A percentile compares a stretch with the other conserved stretches of the same genome.
These are phyloP conservation scores for Petrocephalus microphthalmus DNA, from an alignment of 2,113 vertebrate genomes.

Conservation along the genomic window DNA sequence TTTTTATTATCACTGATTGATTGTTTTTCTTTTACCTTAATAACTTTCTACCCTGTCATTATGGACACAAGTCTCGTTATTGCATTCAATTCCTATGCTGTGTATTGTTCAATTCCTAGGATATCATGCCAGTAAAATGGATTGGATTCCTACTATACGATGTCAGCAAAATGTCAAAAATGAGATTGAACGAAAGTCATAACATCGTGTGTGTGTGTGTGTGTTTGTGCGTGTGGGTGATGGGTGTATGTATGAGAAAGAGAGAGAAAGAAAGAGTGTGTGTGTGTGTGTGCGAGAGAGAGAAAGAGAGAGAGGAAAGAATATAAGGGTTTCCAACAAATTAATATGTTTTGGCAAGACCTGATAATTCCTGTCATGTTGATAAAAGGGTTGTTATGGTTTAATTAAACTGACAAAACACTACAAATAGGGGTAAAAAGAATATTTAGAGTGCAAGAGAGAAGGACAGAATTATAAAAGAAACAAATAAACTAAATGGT, in stretches of 20 bases:
- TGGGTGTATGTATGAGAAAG: neutral
- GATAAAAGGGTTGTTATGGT: neutral
- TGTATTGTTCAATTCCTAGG: neutral
- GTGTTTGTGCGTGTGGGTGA: neutral
- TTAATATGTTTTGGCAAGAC: neutral
- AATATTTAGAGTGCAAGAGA: neutral
- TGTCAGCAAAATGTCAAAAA: neutral
- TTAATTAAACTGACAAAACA: neutral
- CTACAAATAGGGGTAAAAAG: neutral
- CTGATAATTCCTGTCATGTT: neutral
- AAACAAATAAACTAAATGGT: neutral
- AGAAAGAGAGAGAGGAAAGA: slow-evolving; percentile 29
- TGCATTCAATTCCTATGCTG: neutral
- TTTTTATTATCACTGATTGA: neutral
- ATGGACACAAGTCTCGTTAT: neutral
- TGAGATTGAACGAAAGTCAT: neutral
- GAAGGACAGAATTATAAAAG: neutral
- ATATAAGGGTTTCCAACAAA: neutral
- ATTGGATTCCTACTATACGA: neutral
- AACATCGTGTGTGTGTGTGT: neutral
- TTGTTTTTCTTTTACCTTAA: neutral
- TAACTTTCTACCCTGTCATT: neutral
- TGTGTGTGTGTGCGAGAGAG: neutral
- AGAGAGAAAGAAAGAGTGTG: slow-evolving; percentile 26
- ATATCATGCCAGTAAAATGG: neutral